Base-by-base conservation (phyloP, 2,888 invertebrate genomes). In the Augiades crinisus region DNA sequence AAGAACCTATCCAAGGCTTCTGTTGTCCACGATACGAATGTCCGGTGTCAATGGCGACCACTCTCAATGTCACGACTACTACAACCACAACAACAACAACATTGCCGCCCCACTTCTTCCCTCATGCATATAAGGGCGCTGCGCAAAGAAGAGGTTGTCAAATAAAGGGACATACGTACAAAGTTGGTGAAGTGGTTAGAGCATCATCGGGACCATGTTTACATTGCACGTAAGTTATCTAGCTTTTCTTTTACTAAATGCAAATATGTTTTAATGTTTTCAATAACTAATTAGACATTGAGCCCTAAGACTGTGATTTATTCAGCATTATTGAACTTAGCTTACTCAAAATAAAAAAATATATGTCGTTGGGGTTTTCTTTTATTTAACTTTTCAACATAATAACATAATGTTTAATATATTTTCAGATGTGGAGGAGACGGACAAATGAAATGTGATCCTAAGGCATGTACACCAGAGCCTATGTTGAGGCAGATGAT, bases 11-110 rank as follows among this genome's bases (percentile, higher is more conserved):
- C 66, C 93, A 93, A 78, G 98, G 98, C 14, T 98, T 97, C 92
- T 98, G 98, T 78, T 98, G 98, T 88, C 98, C 98, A 43, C 91
- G 97, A 68, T 98, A 97, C 77, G 97, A 97, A 81, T 98, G 98
- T 75, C 97, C 95, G 8, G 97, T 97, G 8, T 95, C 95, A 1
- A 96, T 95, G 95, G 95, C 95, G 30, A 94, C 94, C 22, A 92
- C 94, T 53, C 90, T 96, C 44, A 96, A 96, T 75, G 87, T 95
- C 58, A 95, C 96, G 24, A 96, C 96, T n/a, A 95, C 96, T 24
- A 95, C 96, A 2, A 95, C 96, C 12, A 95, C 96, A 22, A 96
- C 96, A 17, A 96, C 95, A 31, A 95, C 95, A 40, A 95, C 95
- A 57, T 84, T 96, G 70, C 96, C 96, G 57, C 96, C 96, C 41